Percentiles rank a stretch among this genome's conserved stretches.
Conservation (phyloP, 2,797 vertebrate species). For the Remorina albescens region DNA sequence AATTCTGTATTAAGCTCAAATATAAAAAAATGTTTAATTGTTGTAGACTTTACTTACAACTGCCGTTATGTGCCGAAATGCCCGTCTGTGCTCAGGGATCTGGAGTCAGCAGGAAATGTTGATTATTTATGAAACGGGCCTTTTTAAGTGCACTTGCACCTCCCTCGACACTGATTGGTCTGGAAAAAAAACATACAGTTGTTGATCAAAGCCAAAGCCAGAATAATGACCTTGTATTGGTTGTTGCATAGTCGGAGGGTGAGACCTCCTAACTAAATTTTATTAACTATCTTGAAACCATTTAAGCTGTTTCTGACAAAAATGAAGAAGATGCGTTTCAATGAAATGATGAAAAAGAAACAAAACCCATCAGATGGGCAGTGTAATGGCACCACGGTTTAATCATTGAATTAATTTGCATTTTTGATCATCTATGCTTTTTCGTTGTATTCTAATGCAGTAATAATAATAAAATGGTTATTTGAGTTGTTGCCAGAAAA, state of each 20-base stretch:
- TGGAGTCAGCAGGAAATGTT: conserved; percentile 63
- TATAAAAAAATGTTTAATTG: neutral
- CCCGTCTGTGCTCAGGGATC: conserved; percentile 43
- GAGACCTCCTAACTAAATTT: neutral
- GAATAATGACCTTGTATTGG: conserved; percentile 66
- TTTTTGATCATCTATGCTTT: neutral
- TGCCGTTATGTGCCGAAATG: neutral
- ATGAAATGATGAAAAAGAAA: neutral
- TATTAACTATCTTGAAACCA: neutral
- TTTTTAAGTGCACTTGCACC: conserved; percentile 73
- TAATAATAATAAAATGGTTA: conserved; percentile 25
- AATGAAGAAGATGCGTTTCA: neutral
- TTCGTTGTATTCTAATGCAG: conserved; percentile 20
- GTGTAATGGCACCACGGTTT: conserved; percentile 8
- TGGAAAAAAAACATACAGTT: conserved; percentile 63
- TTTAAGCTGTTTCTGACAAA: neutral
- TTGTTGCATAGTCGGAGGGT: conserved; percentile 25
- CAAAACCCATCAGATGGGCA: neutral
- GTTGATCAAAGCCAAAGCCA: conserved; percentile 48
- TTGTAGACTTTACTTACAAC: conserved; percentile 59
- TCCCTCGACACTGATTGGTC: conserved; percentile 82
- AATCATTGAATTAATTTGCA: neutral
- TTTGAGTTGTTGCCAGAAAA: conserved; percentile 35
- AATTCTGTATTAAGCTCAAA: neutral
- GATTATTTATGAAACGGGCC: conserved; percentile 62